Base-by-base conservation (phyloP, 30 jellyfish, hydroid and myxozoan genomes). In the Hydractinia symbiolongicarpus region DNA sequence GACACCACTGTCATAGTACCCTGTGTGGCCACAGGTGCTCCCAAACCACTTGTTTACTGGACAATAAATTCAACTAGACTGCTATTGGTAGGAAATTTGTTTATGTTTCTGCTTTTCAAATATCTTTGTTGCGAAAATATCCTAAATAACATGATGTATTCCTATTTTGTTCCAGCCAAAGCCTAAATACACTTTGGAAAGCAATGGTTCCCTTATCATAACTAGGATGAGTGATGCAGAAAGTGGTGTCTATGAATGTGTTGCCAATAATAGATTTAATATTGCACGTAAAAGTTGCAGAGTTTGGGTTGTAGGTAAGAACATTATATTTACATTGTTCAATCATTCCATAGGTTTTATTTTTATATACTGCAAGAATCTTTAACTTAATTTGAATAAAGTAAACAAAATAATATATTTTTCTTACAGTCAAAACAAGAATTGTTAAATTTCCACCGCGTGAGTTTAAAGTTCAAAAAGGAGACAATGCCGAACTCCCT, bases 21-120 rank as follows among this genome's bases (percentile, higher is more conserved):
- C 5, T 90, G 97, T 71, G 73, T 67, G 13, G 90, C 80, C 14
- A 71, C 51, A 4, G 97, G 97, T 58, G 95, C 97, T 0, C 97
- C 97, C 1, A 86, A 61, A 61, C 97, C 97, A 70, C 73, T 60
- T n/a, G 79, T 90, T 5, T 60, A 61, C 53, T 90, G 97, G 97
- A 90, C 84, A 17, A 61, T 84, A 61, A 83, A 86, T 62, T 49
- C 72, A 4, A 61, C 83, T 19, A 53, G 84, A 51, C 49, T 79
- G 15, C 49, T 7, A 11, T 77, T 77, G 15, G 86, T 55, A 77
- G 60, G 13, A 10, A 68, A 0, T 11, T 10, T 21, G 1, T 21
- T 14, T 21, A 58, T 58, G 1, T 58, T 58, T 58, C 69, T 0
- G 15, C 69, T 11, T 1, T 64, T 64, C 7, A 6, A 7, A 7